phyloP scores from a whole-genome alignment of 2,113 vertebrate species.

The Plotosus lineatus region DNA sequence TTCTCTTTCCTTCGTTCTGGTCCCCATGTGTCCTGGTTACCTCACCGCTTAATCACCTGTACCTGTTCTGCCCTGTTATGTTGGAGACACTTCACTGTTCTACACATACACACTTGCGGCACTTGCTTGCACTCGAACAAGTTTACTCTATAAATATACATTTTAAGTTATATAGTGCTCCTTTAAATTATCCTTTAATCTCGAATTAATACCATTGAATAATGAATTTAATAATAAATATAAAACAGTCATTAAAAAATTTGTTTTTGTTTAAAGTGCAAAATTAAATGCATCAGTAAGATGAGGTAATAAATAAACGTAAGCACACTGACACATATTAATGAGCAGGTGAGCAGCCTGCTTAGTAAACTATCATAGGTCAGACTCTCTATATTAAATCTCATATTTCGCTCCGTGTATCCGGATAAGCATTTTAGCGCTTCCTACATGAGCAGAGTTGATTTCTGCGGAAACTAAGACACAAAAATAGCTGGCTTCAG shows the following conservation, averaged over 20 bases:
- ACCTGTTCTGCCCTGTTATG: conserved; percentile 73
- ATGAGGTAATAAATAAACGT: not conserved
- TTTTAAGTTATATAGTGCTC: not conserved
- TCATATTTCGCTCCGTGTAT: not conserved
- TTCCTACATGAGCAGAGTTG: conserved; percentile 8
- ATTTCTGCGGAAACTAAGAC: not conserved
- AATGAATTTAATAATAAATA: no score
- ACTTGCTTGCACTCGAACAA: not conserved
- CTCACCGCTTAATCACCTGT: conserved; percentile 69
- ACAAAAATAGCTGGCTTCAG: conserved; percentile 16
- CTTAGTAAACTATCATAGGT: conserved; percentile 2
- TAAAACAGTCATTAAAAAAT: no score
- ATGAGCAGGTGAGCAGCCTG: conserved; percentile 19
- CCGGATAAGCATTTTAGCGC: not conserved
- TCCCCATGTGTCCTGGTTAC: conserved; percentile 70
- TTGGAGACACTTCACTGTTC: conserved; percentile 62
- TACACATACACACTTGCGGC: not conserved
- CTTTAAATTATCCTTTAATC: not conserved
- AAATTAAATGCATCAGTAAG: not conserved
- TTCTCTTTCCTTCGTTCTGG: conserved; percentile 53
- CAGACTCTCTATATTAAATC: conserved; percentile 33
- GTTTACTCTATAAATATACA: not conserved
- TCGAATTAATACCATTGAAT: not conserved
- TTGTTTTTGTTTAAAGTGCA: not conserved
- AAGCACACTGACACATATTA: not conserved